Conservation (phyloP, 2,888 invertebrate genomes). For the Pimpla rufipes region DNA sequence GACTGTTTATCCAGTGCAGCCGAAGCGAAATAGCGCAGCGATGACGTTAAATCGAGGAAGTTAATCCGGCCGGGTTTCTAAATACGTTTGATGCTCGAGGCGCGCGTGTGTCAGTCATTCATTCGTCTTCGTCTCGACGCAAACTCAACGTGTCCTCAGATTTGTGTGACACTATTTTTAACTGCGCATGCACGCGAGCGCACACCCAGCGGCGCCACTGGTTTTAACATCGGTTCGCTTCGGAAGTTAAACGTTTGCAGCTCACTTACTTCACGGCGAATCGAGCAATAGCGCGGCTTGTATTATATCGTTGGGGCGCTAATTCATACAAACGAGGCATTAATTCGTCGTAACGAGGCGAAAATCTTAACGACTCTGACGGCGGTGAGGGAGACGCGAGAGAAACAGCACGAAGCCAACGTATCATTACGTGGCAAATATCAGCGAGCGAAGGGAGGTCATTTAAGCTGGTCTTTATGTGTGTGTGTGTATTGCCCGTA, state of each 20-base stretch:
- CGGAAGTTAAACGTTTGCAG: slow-evolving; percentile 4
- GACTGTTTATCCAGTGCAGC: too few species aligned
- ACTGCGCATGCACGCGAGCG: not conserved
- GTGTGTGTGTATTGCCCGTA: slow-evolving; percentile 41
- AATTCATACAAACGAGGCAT: slow-evolving; percentile 74
- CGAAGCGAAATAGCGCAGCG: not conserved
- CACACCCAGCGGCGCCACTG: too few species aligned
- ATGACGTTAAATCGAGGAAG: not conserved
- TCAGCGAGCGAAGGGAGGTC: slow-evolving; percentile 36
- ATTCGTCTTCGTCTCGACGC: slow-evolving; percentile 19
- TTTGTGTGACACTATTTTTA: slow-evolving; percentile 19
- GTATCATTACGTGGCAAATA: slow-evolving; percentile 55
- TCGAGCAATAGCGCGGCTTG: slow-evolving; percentile 35
- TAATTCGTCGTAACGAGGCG: slow-evolving; percentile 56
- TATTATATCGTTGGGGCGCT: slow-evolving; percentile 70
- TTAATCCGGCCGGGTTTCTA: slow-evolving; percentile 1
- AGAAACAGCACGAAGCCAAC: slow-evolving; percentile 34
- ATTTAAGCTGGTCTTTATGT: slow-evolving; percentile 39
- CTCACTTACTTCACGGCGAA: slow-evolving; percentile 21
- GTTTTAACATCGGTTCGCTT: not conserved
- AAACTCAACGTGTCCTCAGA: slow-evolving; percentile 18
- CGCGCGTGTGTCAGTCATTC: slow-evolving; percentile 67
- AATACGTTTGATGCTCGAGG: slow-evolving; percentile 59
- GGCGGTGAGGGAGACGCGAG: slow-evolving; percentile 6
- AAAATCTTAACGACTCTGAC: slow-evolving; percentile 50